A percentile compares a stretch with the other conserved stretches of the same genome.
These are phyloP conservation scores for Sabellastarte sp. DNA, from an alignment of 2,888 invertebrate species.

Conservation along the genomic window DNA sequence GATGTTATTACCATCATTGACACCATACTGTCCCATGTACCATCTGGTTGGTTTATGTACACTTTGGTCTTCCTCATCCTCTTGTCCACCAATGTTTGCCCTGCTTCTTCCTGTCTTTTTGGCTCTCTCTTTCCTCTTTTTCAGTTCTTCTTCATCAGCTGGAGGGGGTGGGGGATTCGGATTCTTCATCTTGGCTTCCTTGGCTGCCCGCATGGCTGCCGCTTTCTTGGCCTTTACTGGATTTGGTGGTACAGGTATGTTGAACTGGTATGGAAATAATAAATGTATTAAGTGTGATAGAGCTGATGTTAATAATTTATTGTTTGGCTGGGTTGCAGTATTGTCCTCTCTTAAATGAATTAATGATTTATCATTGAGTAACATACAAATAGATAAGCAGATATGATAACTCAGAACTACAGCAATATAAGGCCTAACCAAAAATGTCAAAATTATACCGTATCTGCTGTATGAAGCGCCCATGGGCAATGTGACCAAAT, in stretches of 20 bases:
- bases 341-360: too few species aligned
- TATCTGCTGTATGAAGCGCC: too few species aligned
- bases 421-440: too few species aligned
- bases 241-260: slow-evolving; percentile 50
- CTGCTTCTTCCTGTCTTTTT: slow-evolving; percentile 32
- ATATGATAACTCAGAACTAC: too few species aligned
- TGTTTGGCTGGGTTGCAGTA: too few species aligned
- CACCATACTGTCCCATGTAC: slow-evolving; percentile 55
- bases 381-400: too few species aligned
- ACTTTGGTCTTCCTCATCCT: slow-evolving; percentile 12
- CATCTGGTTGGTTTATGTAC: slow-evolving; percentile 25
- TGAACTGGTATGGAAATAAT: neutral
- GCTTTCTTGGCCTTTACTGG: slow-evolving; percentile 51
- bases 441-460: too few species aligned
- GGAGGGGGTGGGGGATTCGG: slow-evolving; percentile 18
- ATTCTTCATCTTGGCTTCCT: slow-evolving; percentile 51
- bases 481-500: too few species aligned
- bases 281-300: neutral
- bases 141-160: slow-evolving; percentile 18
- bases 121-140: slow-evolving; percentile 22
- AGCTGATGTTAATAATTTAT: too few species aligned
- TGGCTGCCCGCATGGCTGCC: slow-evolving; percentile 44
- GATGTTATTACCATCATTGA: slow-evolving; percentile 46
- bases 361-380: too few species aligned
- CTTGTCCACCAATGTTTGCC: slow-evolving; percentile 27